A percentile compares a stretch with the other conserved stretches of the same genome.
Evolutionary conservation across 2,113 vertebrate species (phyloP).

Genomic region (Tenrec ecaudatus): DNA sequence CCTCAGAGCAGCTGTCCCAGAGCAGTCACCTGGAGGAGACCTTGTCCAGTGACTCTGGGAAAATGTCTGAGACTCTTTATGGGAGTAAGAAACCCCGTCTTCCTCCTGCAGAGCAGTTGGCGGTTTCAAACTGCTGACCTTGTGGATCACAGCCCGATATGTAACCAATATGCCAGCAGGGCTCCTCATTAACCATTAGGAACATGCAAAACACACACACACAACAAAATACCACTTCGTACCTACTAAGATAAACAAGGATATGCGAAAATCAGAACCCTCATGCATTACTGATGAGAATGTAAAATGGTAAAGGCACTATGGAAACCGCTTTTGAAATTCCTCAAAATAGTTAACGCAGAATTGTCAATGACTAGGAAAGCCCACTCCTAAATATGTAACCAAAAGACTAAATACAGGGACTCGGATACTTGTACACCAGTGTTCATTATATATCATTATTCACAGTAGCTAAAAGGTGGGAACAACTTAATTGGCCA

Average conservation of each 20-base stretch:
- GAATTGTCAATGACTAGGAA: not conserved
- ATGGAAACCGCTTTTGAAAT: not conserved
- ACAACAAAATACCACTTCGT: too few relatives aligned
- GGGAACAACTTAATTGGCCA: not conserved
- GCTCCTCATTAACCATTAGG: too few relatives aligned
- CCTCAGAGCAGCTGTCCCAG: not conserved
- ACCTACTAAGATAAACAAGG: not conserved
- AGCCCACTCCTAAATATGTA: not conserved
- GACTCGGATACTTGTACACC: not conserved
- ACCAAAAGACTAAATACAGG: not conserved
- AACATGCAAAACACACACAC: too few relatives aligned
- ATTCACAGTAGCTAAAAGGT: not conserved
- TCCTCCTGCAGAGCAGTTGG: too few relatives aligned
- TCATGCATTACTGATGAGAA: not conserved
- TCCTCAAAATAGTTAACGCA: not conserved
- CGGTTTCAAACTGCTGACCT: too few relatives aligned
- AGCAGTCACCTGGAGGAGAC: accelerated
- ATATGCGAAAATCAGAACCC: not conserved
- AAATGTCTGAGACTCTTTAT: accelerated
- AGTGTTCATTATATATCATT: not conserved
- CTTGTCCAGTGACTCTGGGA: not conserved
- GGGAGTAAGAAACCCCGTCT: too few relatives aligned
- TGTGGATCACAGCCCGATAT: too few relatives aligned
- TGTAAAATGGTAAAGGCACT: not conserved
- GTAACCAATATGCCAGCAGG: too few relatives aligned